Conservation (phyloP, 2,797 vertebrate species). For the Paramormyrops hopkinsi region DNA sequence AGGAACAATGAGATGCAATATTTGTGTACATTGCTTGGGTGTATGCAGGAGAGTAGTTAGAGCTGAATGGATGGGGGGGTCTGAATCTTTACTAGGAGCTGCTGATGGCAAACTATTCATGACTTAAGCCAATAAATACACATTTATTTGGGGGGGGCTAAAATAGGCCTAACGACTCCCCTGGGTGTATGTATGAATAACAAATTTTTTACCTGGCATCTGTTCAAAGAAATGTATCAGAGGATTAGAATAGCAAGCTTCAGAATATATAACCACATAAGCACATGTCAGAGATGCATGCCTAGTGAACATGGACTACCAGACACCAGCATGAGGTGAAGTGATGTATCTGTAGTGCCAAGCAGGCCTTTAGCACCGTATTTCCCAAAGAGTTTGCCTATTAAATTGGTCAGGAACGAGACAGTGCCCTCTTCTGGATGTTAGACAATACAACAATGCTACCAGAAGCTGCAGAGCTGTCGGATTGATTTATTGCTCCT, state of each 20-base stretch:
- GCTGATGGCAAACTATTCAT: not conserved
- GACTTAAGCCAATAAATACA: not conserved
- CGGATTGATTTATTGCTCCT: not conserved
- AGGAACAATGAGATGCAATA: not conserved
- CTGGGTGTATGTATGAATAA: not conserved
- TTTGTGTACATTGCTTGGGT: not conserved
- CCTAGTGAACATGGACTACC: not conserved
- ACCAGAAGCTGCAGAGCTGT: not conserved
- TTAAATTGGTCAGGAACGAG: not conserved
- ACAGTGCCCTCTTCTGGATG: not conserved
- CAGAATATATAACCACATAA: not conserved
- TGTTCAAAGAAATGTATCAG: not conserved
- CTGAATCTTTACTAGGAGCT: not conserved
- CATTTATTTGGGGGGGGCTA: not conserved
- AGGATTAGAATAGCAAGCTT: not conserved
- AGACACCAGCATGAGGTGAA: not conserved
- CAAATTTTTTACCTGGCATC: not conserved
- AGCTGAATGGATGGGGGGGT: not conserved
- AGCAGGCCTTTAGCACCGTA: not conserved
- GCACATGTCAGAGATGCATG: not conserved
- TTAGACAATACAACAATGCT: not conserved
- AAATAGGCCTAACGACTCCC: not conserved
- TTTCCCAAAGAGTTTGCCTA: too few relatives aligned
- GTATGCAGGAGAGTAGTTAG: not conserved
- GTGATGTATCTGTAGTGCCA: not conserved